Conservation (phyloP, 2,888 invertebrate species). For the Netelia inedita region DNA sequence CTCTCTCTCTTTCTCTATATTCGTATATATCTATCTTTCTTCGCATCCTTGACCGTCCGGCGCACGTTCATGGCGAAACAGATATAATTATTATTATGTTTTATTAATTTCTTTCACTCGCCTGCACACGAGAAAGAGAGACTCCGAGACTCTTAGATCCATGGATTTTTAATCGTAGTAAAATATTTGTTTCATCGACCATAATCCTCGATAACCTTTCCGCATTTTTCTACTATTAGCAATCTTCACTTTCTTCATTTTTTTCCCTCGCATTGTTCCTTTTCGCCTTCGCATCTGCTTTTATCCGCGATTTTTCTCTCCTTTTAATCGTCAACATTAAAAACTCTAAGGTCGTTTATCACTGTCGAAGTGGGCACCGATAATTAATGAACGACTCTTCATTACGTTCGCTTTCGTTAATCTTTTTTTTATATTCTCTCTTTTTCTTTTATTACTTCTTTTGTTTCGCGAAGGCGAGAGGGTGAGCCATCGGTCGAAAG, state of each 20-base stretch:
- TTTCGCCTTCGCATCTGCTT: conserved; percentile 50
- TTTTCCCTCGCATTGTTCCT: conserved; percentile 51
- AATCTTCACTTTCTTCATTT: conserved; percentile 55
- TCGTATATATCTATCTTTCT: background rate
- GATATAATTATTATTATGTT: conserved; percentile 83
- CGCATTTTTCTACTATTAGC: conserved; percentile 8
- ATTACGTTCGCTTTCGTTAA: conserved; percentile 54
- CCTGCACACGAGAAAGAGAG: conserved; percentile 43
- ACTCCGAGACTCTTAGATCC: background rate
- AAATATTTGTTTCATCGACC: background rate
- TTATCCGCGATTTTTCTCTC: conserved; percentile 60
- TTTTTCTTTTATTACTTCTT: conserved; percentile 21
- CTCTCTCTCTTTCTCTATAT: conserved; percentile 8
- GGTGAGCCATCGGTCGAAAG: conserved; percentile 31
- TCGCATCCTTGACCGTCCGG: conserved; percentile 57
- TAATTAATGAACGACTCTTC: conserved; percentile 74
- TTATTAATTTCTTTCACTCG: conserved; percentile 23
- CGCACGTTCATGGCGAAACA: conserved; percentile 78
- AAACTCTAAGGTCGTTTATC: conserved; percentile 72
- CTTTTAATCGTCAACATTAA: conserved; percentile 72
- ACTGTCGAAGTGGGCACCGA: conserved; percentile 70
- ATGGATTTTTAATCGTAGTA: background rate
- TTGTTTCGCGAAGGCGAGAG: conserved; percentile 44
- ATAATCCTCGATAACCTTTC: conserved; percentile 52
- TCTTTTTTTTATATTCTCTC: conserved; percentile 40